These are phyloP conservation scores for Falco rusticolus DNA, from an alignment of 2,797 vertebrate species.

Conservation along the genomic window DNA sequence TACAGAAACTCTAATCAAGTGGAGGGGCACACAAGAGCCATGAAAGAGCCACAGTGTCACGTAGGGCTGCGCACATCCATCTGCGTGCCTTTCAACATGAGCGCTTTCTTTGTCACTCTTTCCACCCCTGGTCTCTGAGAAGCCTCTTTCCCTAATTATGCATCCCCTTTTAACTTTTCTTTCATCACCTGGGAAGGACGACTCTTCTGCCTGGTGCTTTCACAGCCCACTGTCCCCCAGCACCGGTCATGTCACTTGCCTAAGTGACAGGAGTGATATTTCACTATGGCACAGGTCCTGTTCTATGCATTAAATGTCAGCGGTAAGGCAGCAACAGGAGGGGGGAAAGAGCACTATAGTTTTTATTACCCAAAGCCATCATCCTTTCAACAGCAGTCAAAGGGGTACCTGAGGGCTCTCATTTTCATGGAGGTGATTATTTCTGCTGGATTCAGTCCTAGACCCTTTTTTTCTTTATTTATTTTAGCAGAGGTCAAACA, in stretches of 20 bases:
- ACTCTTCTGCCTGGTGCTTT: neutral
- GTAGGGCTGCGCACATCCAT: accelerated
- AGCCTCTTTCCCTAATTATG: neutral
- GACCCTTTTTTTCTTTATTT: neutral
- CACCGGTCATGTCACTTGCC: accelerated
- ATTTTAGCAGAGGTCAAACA: neutral
- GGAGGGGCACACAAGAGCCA: accelerated
- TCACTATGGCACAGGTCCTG: neutral
- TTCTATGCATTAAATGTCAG: neutral
- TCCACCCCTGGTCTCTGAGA: neutral
- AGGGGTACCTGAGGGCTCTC: neutral
- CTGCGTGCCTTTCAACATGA: accelerated
- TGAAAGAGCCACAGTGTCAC: neutral
- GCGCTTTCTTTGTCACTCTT: neutral
- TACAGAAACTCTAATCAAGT: accelerated
- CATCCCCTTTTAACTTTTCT: neutral
- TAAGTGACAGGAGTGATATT: slow-evolving; percentile 5
- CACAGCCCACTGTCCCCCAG: neutral
- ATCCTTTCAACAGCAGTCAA: neutral
- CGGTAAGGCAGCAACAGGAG: neutral
- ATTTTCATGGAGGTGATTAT: neutral
- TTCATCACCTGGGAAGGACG: neutral
- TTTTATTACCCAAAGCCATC: slow-evolving; percentile 8
- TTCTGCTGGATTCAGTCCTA: neutral
- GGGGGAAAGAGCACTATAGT: neutral